phyloP scores from a whole-genome alignment of 1,140 invertebrate species.

The Drosophila melanica region DNA sequence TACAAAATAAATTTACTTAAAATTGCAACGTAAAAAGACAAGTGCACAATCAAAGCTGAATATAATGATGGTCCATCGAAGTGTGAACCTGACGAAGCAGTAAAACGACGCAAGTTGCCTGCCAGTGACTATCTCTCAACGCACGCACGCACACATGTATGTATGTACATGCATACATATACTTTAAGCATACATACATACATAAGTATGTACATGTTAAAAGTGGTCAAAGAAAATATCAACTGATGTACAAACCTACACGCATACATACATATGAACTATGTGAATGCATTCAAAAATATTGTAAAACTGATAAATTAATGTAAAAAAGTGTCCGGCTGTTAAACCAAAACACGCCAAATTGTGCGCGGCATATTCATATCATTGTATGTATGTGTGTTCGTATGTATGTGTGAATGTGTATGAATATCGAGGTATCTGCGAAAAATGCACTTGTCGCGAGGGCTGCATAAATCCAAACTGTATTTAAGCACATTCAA shows the following conservation, averaged over 20 bases:
- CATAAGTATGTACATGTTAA: conserved; percentile 39
- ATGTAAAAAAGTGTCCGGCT: conserved; percentile 4
- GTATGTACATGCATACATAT: conserved; percentile 44
- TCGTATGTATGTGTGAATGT: conserved; percentile 36
- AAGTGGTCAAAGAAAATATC: conserved; percentile 46
- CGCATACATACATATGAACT: conserved; percentile 5
- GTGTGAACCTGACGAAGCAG: conserved; percentile 53
- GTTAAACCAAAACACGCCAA: conserved; percentile 24
- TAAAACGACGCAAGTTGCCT: conserved; percentile 67
- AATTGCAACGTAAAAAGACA: conserved; percentile 60
- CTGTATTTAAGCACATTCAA: conserved; percentile 2
- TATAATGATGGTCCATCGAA: conserved; percentile 62
- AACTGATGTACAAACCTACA: conserved; percentile 34
- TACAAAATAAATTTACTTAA: conserved; percentile 58
- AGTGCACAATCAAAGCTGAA: conserved; percentile 59
- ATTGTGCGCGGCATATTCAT: conserved; percentile 52
- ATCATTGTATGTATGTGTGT: conserved; percentile 58
- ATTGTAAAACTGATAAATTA: not conserved
- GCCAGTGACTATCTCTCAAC: conserved; percentile 65
- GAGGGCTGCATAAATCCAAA: conserved; percentile 30
- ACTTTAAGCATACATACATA: conserved; percentile 30
- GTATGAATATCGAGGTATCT: conserved; percentile 49
- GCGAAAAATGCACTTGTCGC: conserved; percentile 30
- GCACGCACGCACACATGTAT: conserved; percentile 73
- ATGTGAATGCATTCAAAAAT: conserved; percentile 17